phyloP scores from a whole-genome alignment of 1,140 invertebrate species.

The Caerostris darwini region DNA sequence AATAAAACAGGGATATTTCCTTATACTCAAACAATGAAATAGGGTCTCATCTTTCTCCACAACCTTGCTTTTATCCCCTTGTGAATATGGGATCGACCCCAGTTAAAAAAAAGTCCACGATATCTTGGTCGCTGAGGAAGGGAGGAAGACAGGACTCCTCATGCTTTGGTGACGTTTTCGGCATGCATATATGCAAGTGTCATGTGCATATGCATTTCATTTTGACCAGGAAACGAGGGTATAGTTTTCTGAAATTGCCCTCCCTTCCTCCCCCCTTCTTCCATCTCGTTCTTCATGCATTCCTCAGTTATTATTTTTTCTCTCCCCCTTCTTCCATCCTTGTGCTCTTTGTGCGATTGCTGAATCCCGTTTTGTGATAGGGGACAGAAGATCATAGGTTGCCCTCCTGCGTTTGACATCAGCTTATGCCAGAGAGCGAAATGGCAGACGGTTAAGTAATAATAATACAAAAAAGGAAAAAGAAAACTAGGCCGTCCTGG shows the following conservation, averaged over 20 bases:
- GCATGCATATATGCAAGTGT: slow-evolving; percentile 76
- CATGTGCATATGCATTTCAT: slow-evolving; percentile 77
- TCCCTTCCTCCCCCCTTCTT: too few species aligned
- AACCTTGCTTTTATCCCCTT: neutral
- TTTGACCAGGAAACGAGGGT: slow-evolving; percentile 61
- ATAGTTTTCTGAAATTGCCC: slow-evolving; percentile 48
- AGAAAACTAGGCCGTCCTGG: neutral
- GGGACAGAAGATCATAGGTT: slow-evolving; percentile 59
- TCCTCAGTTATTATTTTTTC: slow-evolving; percentile 24
- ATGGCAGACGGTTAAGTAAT: too few species aligned
- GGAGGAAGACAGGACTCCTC: neutral
- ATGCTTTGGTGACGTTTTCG: slow-evolving; percentile 47
- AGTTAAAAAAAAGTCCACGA: neutral
- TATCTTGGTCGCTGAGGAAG: neutral
- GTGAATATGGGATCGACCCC: slow-evolving; percentile 55
- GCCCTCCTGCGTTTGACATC: slow-evolving; percentile 45
- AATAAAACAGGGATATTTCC: too few species aligned
- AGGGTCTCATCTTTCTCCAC: too few species aligned
- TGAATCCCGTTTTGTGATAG: slow-evolving; percentile 28
- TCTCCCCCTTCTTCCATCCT: neutral
- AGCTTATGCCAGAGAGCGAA: slow-evolving; percentile 3
- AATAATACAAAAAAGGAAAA: slow-evolving; percentile 33
- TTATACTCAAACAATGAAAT: too few species aligned
- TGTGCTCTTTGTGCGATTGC: neutral
- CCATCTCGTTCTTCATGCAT: too few species aligned